These are phyloP conservation scores for Agonum fuliginosum DNA, from an alignment of 2,888 invertebrate genomes.

Conservation along the genomic window DNA sequence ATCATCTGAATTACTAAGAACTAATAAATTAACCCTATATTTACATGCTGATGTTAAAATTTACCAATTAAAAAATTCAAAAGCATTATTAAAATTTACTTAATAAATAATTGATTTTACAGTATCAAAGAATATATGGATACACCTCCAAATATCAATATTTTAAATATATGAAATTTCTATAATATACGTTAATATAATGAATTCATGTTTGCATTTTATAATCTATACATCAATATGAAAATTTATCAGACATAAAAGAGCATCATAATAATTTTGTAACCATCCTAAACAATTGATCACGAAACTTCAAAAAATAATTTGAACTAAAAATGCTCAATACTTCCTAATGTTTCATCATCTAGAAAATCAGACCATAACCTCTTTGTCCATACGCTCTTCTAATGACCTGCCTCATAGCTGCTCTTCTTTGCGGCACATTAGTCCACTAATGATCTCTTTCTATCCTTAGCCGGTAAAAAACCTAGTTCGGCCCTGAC, in stretches of 20 bases:
- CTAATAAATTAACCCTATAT: too few species aligned
- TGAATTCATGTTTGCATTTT: too few species aligned
- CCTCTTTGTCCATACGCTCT: background rate
- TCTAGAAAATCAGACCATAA: background rate
- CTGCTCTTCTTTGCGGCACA: background rate
- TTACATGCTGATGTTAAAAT: background rate
- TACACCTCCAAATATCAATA: too few species aligned
- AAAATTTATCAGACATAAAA: too few species aligned
- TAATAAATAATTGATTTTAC: too few species aligned
- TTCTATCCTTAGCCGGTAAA: background rate
- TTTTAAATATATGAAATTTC: too few species aligned
- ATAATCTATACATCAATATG: too few species aligned
- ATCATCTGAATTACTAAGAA: too few species aligned
- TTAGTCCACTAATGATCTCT: conserved; percentile 40
- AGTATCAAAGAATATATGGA: too few species aligned
- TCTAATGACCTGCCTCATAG: background rate
- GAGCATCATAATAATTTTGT: too few species aligned
- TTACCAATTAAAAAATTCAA: background rate
- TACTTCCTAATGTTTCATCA: background rate
- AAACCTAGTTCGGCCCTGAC: conserved; percentile 25
- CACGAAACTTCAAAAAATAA: background rate
- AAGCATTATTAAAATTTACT: too few species aligned
- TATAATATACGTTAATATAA: too few species aligned
- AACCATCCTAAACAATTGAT: background rate
- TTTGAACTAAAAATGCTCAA: background rate